Base-by-base conservation (phyloP, 2,113 vertebrate species). In the Promerops cafer region DNA sequence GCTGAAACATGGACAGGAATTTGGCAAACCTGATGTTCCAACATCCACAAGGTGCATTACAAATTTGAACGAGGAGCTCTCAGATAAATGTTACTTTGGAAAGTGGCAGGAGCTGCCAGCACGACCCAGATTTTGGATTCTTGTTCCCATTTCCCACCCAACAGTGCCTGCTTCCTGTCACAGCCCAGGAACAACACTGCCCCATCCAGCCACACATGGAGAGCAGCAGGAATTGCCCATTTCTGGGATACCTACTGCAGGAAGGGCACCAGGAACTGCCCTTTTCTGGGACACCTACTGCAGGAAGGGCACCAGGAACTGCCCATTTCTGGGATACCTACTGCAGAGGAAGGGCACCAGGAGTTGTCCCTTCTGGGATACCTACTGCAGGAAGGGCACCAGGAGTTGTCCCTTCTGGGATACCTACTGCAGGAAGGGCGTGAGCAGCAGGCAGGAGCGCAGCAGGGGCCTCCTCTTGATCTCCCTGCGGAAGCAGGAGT, bases 381-480 rank as follows among this genome's bases (percentile, higher is more conserved):
- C 21, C 52, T 53, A 6, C 22, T 35, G 22, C 56, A 57, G 33
- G 54, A n/a, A 56, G 33, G 56, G n/a, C 53, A 31, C 4, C 5
- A 7, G 57, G 16, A 60, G 17, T 18, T 15, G 21, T 14, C 7
- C 15, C 16, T 19, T 53, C 30, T 24, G 31, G 64, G 71, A 68
- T 87, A 99, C 99, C 84, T 97, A 99, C 99, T 99, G 99, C 91
- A 99, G 96, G 93, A 98, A 99, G 1, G 99, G 99, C 71, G 98
- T 98, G 53, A 99, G 98, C 96, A 99, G 98, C 33, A 99, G 94
- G 16, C 98, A 98, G 9, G 99, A 99, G 77, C 98, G 98, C 87
- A 99, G 99, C 37, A 99, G 98, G 10, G 99, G 99, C 23, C 99
- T 97, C 94, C 98, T 99, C 97, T 99, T 99, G 97, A 99, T 99